A percentile compares a stretch with the other conserved stretches of the same genome.
These are phyloP conservation scores for Percopsis omiscomaycus DNA, from an alignment of 2,797 vertebrate species.

Conservation along the genomic window DNA sequence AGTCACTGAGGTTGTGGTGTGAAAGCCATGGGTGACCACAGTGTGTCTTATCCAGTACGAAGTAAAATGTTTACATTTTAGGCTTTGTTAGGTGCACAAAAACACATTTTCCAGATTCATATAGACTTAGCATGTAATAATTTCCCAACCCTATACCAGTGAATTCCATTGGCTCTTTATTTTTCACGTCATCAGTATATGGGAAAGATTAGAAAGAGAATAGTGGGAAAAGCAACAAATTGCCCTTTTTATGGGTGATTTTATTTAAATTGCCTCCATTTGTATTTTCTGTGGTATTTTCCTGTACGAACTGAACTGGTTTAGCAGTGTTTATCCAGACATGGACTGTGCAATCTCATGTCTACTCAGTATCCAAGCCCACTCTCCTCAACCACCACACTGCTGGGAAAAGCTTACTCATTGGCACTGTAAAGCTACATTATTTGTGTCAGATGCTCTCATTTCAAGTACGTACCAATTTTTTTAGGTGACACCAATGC, in stretches of 20 bases:
- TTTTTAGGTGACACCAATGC: background rate
- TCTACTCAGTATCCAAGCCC: background rate
- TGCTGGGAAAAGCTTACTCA: background rate
- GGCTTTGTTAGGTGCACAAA: background rate
- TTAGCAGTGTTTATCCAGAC: no score
- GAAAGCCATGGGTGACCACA: background rate
- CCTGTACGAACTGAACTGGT: no score
- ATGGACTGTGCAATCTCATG: background rate
- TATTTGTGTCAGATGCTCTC: conserved; percentile 17
- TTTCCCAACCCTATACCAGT: background rate
- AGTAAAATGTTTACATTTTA: background rate
- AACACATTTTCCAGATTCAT: background rate
- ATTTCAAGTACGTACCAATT: no score
- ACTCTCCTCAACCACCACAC: background rate
- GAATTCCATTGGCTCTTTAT: no score
- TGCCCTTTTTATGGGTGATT: no score
- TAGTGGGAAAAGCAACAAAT: no score
- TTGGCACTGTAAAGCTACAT: background rate
- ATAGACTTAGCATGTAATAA: background rate
- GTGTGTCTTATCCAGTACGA: conserved; percentile 14
- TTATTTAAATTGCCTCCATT: no score
- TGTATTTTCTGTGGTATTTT: no score
- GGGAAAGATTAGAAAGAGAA: no score
- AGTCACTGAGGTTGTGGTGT: background rate
- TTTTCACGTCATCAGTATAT: no score